Conservation (phyloP, 2,888 invertebrate genomes). For the Criorhina ranunculi region DNA sequence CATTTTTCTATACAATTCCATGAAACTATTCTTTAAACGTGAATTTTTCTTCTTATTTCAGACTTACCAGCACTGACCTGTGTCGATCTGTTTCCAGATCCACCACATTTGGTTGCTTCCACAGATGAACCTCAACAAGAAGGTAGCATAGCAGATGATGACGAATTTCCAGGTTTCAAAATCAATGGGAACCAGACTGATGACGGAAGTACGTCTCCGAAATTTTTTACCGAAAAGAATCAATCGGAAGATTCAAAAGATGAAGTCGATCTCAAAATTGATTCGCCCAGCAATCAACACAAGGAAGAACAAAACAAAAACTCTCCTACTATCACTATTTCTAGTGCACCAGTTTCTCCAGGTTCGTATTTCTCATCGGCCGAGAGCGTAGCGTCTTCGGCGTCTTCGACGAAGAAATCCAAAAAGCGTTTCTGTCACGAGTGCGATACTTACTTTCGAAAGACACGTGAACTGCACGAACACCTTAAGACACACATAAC, state of each 20-base stretch:
- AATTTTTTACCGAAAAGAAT: neutral
- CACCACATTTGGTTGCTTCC: conserved; percentile 72
- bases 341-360: conserved; percentile 64
- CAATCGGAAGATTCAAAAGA: neutral
- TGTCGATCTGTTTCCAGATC: conserved; percentile 78
- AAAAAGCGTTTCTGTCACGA: conserved; percentile 77
- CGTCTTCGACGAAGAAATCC: conserved; percentile 75
- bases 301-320: conserved; percentile 4
- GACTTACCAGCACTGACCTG: conserved; percentile 76
- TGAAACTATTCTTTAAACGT: neutral
- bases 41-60: conserved; percentile 50
- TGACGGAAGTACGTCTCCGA: neutral
- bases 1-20: neutral
- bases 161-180: conserved; percentile 62
- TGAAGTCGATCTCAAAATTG: conserved; percentile 5
- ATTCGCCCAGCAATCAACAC: neutral
- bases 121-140: conserved; percentile 31
- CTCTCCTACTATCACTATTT: neutral
- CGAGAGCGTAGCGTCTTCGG: conserved; percentile 73
- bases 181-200: conserved; percentile 27
- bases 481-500: conserved; percentile 76
- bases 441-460: conserved; percentile 77
- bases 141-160: conserved; percentile 65
- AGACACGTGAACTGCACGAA: conserved; percentile 74
- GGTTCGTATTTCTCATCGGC: conserved; percentile 78